Conservation (phyloP, 2,888 invertebrate genomes). For the Sturmia bella region DNA sequence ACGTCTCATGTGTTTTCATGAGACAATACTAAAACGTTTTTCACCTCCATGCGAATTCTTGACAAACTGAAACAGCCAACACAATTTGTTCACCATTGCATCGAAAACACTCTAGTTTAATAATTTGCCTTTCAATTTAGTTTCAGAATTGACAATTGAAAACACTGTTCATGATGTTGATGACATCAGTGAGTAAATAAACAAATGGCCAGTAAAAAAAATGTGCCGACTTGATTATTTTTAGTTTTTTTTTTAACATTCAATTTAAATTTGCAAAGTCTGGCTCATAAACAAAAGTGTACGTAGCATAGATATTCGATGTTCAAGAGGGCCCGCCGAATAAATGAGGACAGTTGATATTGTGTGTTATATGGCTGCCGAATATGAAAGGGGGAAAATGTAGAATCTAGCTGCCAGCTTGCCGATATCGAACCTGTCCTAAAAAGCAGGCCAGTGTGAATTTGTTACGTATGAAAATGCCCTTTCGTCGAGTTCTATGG, state of each 20-base stretch:
- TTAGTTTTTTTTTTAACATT: constrained; percentile 18
- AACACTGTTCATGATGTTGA: constrained; percentile 28
- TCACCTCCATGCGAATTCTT: too few species aligned
- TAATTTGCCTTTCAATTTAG: constrained; percentile 39
- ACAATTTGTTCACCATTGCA: too few species aligned
- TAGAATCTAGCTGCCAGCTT: too few species aligned
- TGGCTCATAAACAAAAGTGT: constrained; percentile 28
- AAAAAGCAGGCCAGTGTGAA: too few species aligned
- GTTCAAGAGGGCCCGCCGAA: not conserved
- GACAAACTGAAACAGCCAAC: too few species aligned
- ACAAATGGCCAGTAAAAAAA: constrained; percentile 23
- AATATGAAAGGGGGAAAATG: not conserved
- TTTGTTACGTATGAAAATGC: too few species aligned
- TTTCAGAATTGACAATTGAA: constrained; percentile 14
- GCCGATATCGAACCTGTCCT: too few species aligned
- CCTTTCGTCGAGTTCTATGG: too few species aligned
- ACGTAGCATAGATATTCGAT: not conserved
- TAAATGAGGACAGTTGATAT: not conserved
- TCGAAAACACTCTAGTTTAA: not conserved
- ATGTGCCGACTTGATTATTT: constrained; percentile 31
- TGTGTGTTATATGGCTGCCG: not conserved
- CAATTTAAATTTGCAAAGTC: constrained; percentile 34
- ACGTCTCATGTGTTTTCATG: too few species aligned
- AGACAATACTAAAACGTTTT: too few species aligned
- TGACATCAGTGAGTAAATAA: constrained; percentile 55